Conservation (phyloP, 64 coral and sea anemone species). For the Catalaphyllia jardinei region DNA sequence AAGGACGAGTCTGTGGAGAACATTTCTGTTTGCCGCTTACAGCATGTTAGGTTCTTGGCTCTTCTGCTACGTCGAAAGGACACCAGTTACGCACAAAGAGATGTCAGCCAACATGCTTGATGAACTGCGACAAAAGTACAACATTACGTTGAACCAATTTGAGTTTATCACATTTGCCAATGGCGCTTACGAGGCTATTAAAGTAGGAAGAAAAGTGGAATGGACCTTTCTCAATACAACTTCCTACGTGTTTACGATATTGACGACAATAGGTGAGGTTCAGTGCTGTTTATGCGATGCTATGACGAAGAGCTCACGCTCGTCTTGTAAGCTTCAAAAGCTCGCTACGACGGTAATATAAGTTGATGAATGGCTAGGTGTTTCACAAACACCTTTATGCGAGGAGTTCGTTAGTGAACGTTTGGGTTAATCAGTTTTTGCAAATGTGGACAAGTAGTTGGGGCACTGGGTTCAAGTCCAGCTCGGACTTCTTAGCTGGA, state of each 20-base stretch:
- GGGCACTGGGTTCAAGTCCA: too few species aligned
- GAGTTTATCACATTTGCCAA: slow-evolving; percentile 19
- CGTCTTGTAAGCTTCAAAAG: too few species aligned
- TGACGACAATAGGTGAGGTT: slow-evolving; percentile 42
- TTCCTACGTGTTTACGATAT: not conserved
- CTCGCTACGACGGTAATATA: too few species aligned
- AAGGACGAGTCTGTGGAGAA: not conserved
- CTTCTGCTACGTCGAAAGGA: slow-evolving; percentile 8
- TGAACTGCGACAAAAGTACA: slow-evolving; percentile 9
- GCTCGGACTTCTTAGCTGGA: too few species aligned
- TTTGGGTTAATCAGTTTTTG: too few species aligned
- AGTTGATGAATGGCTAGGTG: too few species aligned
- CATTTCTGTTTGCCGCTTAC: not conserved
- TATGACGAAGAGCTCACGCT: too few species aligned
- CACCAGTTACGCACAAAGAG: not conserved
- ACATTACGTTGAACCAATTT: not conserved
- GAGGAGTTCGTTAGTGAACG: too few species aligned
- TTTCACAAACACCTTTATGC: too few species aligned
- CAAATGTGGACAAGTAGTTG: too few species aligned
- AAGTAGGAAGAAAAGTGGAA: slow-evolving; percentile 14
- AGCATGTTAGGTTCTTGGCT: slow-evolving; percentile 31
- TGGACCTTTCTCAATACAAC: slow-evolving; percentile 31
- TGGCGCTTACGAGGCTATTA: not conserved
- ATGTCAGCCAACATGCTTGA: slow-evolving; percentile 17
- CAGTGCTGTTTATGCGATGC: not conserved